These are phyloP conservation scores for Meiosimyza decipiens DNA, from an alignment of 2,888 invertebrate species.

Conservation along the genomic window DNA sequence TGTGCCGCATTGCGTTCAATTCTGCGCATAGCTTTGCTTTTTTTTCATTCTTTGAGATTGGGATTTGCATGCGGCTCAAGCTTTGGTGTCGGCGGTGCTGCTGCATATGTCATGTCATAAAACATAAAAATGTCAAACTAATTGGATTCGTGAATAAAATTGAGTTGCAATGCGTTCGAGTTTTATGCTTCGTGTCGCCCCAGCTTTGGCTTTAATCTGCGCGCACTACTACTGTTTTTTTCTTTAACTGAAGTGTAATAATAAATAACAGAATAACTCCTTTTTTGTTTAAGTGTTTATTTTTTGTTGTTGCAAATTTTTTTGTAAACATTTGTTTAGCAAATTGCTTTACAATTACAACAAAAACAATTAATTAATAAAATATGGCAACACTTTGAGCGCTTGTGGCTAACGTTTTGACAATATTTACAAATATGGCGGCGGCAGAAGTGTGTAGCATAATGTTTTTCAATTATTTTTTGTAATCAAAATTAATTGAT, in stretches of 20 bases:
- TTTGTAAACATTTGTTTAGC: constrained; percentile 27
- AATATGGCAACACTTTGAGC: constrained; percentile 1
- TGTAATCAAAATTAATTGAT: constrained; percentile 23
- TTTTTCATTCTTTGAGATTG: neutral
- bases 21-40: neutral
- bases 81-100: constrained; percentile 1
- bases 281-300: neutral
- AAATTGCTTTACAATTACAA: constrained; percentile 21
- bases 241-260: constrained; percentile 10
- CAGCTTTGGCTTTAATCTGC: too few relatives aligned
- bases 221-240: neutral
- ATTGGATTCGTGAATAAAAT: constrained; percentile 50
- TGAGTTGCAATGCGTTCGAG: constrained; percentile 20
- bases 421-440: constrained; percentile 20
- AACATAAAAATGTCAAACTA: constrained; percentile 43
- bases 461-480: neutral
- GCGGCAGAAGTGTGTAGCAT: neutral
- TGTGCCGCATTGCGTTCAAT: neutral
- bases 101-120: constrained; percentile 43
- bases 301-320: neutral
- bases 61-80: neutral
- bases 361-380: constrained; percentile 26
- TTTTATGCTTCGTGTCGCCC: too few relatives aligned
- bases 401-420: neutral
- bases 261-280: constrained; percentile 21